These are phyloP conservation scores for Lasioglossum leucozonium DNA, from an alignment of 2,888 invertebrate genomes.

Conservation along the genomic window DNA sequence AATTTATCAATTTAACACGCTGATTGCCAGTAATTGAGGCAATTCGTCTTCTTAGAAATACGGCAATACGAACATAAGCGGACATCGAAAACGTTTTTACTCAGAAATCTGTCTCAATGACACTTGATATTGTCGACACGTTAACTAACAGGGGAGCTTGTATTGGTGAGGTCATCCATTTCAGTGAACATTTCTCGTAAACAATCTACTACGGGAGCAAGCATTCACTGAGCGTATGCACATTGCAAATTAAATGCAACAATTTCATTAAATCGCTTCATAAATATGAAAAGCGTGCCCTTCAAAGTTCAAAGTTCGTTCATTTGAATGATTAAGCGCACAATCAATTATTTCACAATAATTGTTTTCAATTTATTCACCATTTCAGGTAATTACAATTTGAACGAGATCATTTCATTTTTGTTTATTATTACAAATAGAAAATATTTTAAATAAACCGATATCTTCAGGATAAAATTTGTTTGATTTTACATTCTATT, in stretches of 20 bases:
- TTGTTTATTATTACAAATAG: neutral
- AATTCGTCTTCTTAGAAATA: constrained; percentile 2
- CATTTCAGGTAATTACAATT: neutral
- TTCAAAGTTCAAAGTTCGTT: neutral
- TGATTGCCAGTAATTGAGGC: constrained; percentile 13
- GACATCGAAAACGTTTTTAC: constrained; percentile 13
- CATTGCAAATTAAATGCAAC: neutral
- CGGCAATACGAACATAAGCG: neutral
- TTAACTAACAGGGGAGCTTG: constrained; percentile 6
- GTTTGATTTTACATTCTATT: neutral
- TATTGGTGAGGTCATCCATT: neutral
- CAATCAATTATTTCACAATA: neutral
- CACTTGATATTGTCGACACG: constrained; percentile 13
- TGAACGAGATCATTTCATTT: neutral
- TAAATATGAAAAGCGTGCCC: neutral
- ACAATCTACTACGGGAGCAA: neutral
- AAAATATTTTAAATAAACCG: neutral
- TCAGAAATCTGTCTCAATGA: constrained; percentile 23
- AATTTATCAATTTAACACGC: constrained; percentile 12
- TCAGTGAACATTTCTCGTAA: neutral
- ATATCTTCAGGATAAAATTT: too few relatives aligned
- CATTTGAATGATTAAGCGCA: too few relatives aligned
- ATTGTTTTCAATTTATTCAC: neutral
- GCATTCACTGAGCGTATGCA: neutral
- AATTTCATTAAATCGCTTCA: neutral